Evolutionary conservation across 2,113 vertebrate genomes (phyloP).

Genomic region (Cichladusa arquata): DNA sequence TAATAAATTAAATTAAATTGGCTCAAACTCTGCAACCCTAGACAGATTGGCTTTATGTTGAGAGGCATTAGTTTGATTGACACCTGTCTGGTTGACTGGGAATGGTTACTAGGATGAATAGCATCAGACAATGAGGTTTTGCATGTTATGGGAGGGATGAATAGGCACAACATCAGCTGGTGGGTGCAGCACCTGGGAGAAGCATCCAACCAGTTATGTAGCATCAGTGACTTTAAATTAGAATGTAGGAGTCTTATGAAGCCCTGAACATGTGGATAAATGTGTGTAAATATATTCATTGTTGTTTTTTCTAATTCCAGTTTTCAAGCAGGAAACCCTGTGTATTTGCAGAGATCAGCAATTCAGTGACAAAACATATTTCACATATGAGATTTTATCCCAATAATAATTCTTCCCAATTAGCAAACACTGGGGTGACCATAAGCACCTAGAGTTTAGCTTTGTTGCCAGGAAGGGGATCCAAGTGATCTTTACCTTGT

Average conservation of each 20-base stretch:
- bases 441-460: not conserved
- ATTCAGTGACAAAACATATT: not conserved
- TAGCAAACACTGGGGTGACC: accelerated
- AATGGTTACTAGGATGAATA: not conserved
- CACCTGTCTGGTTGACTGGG: conserved; percentile 7
- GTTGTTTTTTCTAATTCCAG: not conserved
- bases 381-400: not conserved
- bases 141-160: not conserved
- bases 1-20: conserved; percentile 67
- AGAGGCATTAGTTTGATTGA: conserved; percentile 52
- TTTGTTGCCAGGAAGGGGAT: not conserved
- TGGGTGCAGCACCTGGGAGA: not conserved
- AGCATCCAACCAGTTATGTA: not conserved
- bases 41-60: conserved; percentile 44
- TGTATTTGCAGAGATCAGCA: not conserved
- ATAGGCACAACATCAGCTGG: not conserved
- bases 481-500: not conserved
- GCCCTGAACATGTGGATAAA: not conserved
- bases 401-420: not conserved
- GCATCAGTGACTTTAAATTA: not conserved
- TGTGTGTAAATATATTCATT: not conserved
- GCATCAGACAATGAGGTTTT: not conserved
- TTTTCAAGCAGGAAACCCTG: not conserved
- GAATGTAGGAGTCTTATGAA: not conserved
- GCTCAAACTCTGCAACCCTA: conserved; percentile 27